Evolutionary conservation across 2,888 invertebrate species (phyloP).

Genomic region (Heliconius ismenius): DNA sequence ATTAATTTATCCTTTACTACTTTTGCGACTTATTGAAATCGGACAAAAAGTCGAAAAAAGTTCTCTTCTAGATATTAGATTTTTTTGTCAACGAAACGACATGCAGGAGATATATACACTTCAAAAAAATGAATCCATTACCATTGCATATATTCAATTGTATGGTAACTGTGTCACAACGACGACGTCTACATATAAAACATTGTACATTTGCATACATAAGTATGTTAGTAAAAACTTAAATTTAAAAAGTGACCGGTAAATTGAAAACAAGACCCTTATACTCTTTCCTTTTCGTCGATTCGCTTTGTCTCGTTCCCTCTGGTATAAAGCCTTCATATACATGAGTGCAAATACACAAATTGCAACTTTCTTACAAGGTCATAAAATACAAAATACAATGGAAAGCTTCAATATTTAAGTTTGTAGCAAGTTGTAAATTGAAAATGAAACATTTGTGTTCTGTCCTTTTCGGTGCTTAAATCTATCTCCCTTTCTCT

Average conservation of each 20-base stretch:
- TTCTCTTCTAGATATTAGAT: not conserved
- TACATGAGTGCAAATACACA: not conserved
- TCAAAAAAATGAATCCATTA: not conserved
- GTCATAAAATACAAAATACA: constrained; percentile 23
- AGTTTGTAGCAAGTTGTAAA: constrained; percentile 69
- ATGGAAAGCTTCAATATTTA: constrained; percentile 27
- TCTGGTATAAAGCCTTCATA: constrained; percentile 29
- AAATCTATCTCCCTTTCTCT: too few species aligned
- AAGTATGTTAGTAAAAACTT: constrained; percentile 1
- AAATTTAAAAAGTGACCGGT: constrained; percentile 41
- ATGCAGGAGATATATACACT: not conserved
- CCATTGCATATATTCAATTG: not conserved
- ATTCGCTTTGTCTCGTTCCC: constrained; percentile 22
- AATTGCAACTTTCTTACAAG: constrained; percentile 9
- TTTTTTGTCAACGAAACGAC: not conserved
- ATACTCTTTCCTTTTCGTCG: constrained; percentile 30
- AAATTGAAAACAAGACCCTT: constrained; percentile 32
- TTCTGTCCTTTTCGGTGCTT: too few species aligned
- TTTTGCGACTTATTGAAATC: not conserved
- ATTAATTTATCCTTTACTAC: too few species aligned
- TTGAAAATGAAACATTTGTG: not conserved
- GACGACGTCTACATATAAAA: not conserved
- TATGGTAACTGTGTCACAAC: not conserved
- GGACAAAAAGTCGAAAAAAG: not conserved
- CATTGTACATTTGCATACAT: not conserved